Percentiles rank a stretch among this genome's conserved stretches.
phyloP scores from a whole-genome alignment of 2,113 vertebrate species.

The Mungos mungo region DNA sequence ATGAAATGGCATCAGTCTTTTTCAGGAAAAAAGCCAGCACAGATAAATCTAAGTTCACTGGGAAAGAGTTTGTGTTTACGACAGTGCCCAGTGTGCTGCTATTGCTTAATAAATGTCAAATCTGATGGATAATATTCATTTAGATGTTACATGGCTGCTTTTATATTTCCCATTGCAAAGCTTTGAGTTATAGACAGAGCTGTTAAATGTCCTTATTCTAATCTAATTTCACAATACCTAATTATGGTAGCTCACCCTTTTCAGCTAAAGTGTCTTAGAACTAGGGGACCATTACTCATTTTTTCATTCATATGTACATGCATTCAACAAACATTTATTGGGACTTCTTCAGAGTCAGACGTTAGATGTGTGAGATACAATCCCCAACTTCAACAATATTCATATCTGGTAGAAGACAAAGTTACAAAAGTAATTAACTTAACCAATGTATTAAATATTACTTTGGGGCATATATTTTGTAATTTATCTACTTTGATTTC shows the following conservation, averaged over 20 bases:
- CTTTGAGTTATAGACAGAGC: conserved; percentile 56
- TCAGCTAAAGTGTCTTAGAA: conserved; percentile 45
- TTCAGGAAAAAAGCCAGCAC: conserved; percentile 48
- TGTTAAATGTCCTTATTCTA: conserved; percentile 68
- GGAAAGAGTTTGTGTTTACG: conserved; percentile 68
- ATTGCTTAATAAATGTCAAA: conserved; percentile 79
- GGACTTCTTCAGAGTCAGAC: not conserved
- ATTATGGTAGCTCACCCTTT: conserved; percentile 67
- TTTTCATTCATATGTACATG: not conserved
- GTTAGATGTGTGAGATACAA: not conserved
- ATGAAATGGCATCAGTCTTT: conserved; percentile 65
- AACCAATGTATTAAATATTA: not conserved
- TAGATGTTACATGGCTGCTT: conserved; percentile 68
- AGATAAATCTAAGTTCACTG: conserved; percentile 72
- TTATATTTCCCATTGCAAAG: conserved; percentile 69
- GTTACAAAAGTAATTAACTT: conserved; percentile 20
- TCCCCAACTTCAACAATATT: not conserved
- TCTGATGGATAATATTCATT: conserved; percentile 82
- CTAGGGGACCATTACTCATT: not conserved
- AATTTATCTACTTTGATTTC: not conserved
- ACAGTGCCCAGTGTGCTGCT: conserved; percentile 34
- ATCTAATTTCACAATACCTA: conserved; percentile 73
- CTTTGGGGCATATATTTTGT: not conserved
- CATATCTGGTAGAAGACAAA: conserved; percentile 8
- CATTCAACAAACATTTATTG: not conserved